Conservation (phyloP, 2,113 vertebrate genomes). For the Aphyosemion australe region DNA sequence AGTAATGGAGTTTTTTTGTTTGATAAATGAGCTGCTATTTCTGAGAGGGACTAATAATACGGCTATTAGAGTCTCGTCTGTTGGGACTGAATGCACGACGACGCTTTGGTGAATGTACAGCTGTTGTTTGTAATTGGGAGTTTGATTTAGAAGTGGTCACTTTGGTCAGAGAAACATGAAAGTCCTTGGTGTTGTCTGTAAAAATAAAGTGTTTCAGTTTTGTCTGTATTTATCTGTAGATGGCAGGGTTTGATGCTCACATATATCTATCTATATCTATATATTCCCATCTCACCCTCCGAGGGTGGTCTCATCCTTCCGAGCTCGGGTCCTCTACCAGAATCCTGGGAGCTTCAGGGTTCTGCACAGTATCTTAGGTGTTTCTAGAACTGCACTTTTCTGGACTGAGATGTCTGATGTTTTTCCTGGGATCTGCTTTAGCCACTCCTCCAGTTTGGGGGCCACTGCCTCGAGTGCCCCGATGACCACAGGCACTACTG, state of each 20-base stretch:
- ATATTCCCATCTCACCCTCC: too few relatives aligned
- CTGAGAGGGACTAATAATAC: slow-evolving; percentile 66
- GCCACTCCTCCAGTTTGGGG: too few relatives aligned
- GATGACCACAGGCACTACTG: too few relatives aligned
- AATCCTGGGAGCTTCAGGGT: too few relatives aligned
- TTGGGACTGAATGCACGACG: slow-evolving; percentile 46
- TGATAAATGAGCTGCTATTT: slow-evolving; percentile 68
- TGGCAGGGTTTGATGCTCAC: not conserved
- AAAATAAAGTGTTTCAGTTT: slow-evolving; percentile 64
- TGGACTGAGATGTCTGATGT: too few relatives aligned
- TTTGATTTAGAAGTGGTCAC: slow-evolving; percentile 53
- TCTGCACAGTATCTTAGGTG: too few relatives aligned
- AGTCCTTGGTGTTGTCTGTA: slow-evolving; percentile 60
- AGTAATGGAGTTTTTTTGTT: slow-evolving; percentile 72
- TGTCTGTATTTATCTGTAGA: slow-evolving; percentile 29
- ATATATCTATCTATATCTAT: too few relatives aligned
- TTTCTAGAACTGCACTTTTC: too few relatives aligned
- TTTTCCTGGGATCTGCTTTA: too few relatives aligned
- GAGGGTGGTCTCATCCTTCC: too few relatives aligned
- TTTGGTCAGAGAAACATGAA: slow-evolving; percentile 39
- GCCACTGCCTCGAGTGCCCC: too few relatives aligned
- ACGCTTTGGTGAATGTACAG: slow-evolving; percentile 27
- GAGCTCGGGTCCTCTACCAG: too few relatives aligned
- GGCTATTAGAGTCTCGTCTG: slow-evolving; percentile 62
- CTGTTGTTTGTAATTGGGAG: slow-evolving; percentile 58